phyloP scores from a whole-genome alignment of 2,797 vertebrate genomes.

The Epinephelus awoara region DNA sequence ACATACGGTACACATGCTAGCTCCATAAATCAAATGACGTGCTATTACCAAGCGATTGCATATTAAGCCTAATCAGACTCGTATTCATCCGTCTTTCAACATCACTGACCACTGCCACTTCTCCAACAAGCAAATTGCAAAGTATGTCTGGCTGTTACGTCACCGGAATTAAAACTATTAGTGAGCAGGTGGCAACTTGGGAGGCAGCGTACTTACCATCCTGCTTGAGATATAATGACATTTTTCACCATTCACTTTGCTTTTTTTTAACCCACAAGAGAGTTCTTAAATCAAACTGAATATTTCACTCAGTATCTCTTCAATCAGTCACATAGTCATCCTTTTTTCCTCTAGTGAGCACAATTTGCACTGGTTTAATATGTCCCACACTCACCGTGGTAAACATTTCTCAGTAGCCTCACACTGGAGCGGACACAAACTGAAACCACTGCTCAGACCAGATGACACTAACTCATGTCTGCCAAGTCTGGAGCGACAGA shows the following conservation, averaged over 20 bases:
- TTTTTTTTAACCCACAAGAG: conserved; percentile 45
- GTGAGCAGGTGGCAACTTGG: conserved; percentile 70
- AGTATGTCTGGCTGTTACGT: conserved; percentile 52
- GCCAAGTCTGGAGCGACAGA: background rate
- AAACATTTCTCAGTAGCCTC: background rate
- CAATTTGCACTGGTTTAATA: background rate
- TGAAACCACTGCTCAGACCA: conserved; percentile 7
- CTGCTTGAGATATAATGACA: conserved; percentile 60
- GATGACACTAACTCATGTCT: background rate
- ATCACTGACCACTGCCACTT: conserved; percentile 60
- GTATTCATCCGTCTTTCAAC: conserved; percentile 70
- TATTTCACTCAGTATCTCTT: conserved; percentile 45
- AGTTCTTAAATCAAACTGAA: conserved; percentile 56
- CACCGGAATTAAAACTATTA: conserved; percentile 53
- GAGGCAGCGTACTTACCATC: conserved; percentile 37
- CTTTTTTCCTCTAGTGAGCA: conserved; percentile 4
- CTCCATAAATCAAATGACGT: conserved; percentile 34
- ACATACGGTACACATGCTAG: background rate
- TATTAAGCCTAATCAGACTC: conserved; percentile 71
- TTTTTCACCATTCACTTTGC: conserved; percentile 33
- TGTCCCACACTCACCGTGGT: background rate
- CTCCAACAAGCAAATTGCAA: conserved; percentile 55
- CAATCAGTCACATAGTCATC: conserved; percentile 40
- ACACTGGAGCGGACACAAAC: conserved; percentile 14
- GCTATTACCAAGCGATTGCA: conserved; percentile 39